These are phyloP conservation scores for Atrina japonica DNA, from an alignment of 2,888 invertebrate species.

Conservation along the genomic window DNA sequence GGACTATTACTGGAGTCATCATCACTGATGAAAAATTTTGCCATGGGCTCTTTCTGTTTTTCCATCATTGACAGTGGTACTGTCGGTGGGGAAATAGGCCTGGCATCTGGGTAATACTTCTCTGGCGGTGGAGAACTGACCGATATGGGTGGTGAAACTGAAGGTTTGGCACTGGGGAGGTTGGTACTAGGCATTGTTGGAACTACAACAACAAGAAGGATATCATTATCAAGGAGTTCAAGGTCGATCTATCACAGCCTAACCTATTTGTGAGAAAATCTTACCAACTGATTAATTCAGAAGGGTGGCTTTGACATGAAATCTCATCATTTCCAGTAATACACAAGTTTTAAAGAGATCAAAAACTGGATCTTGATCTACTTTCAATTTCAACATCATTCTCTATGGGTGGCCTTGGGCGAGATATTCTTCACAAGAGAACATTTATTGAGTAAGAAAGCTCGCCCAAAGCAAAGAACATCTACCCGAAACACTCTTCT, in stretches of 20 bases:
- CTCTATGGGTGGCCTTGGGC: too few species aligned
- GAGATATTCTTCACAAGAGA: too few species aligned
- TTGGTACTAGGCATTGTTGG: slow-evolving; percentile 34
- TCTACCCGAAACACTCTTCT: too few species aligned
- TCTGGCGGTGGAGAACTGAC: slow-evolving; percentile 60
- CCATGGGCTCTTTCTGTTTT: slow-evolving; percentile 21
- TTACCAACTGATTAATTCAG: too few species aligned
- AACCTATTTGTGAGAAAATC: too few species aligned
- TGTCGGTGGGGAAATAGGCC: slow-evolving; percentile 26
- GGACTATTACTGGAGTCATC: slow-evolving; percentile 73
- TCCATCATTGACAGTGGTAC: slow-evolving; percentile 27
- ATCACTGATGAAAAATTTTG: slow-evolving; percentile 64
- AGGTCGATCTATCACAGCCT: not conserved
- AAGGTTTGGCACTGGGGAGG: slow-evolving; percentile 35
- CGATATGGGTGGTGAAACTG: slow-evolving; percentile 58
- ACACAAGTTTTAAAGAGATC: too few species aligned
- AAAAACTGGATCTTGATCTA: too few species aligned
- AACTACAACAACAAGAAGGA: slow-evolving; percentile 21
- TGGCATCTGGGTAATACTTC: slow-evolving; percentile 44
- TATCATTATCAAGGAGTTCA: not conserved
- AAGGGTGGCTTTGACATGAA: too few species aligned
- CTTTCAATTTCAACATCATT: too few species aligned
- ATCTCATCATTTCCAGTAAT: too few species aligned
- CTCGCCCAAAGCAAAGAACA: too few species aligned
- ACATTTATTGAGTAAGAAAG: too few species aligned